These are phyloP conservation scores for Rhingia campestris DNA, from an alignment of 2,888 invertebrate genomes.

Conservation along the genomic window DNA sequence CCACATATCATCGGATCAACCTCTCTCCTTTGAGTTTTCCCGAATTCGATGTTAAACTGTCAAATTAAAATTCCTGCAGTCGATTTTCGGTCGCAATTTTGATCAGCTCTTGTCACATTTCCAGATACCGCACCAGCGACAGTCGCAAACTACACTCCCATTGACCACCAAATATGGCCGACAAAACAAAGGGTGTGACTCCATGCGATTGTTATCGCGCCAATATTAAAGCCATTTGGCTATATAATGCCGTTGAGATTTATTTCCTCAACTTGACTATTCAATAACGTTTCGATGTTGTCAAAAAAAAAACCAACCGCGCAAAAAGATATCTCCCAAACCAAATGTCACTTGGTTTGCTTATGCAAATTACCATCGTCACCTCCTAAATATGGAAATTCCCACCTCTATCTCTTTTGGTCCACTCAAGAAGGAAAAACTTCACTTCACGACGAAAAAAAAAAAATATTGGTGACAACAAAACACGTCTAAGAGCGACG, in stretches of 20 bases:
- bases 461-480: conserved; percentile 49
- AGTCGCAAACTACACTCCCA: conserved; percentile 48
- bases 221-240: conserved; percentile 28
- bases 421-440: conserved; percentile 43
- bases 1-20: background rate
- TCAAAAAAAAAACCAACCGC: conserved; percentile 10
- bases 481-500: conserved; percentile 45
- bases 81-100: conserved; percentile 44
- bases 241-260: conserved; percentile 25
- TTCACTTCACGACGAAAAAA: conserved; percentile 36
- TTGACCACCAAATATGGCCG: conserved; percentile 55
- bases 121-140: background rate
- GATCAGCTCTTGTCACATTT: conserved; percentile 52
- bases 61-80: conserved; percentile 65
- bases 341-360: conserved; percentile 65
- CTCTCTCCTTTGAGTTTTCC: conserved; percentile 5
- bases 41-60: conserved; percentile 26
- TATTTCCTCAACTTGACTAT: conserved; percentile 50
- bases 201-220: conserved; percentile 53
- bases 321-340: conserved; percentile 3
- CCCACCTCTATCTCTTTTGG: conserved; percentile 10
- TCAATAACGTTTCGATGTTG: conserved; percentile 41
- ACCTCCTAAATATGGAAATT: conserved; percentile 67
- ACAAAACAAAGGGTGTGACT: conserved; percentile 62
- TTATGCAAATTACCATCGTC: conserved; percentile 70